Percentiles rank a stretch among this genome's conserved stretches.
Conservation (phyloP, 2,888 invertebrate genomes). For the Lasioglossum zephyrum region DNA sequence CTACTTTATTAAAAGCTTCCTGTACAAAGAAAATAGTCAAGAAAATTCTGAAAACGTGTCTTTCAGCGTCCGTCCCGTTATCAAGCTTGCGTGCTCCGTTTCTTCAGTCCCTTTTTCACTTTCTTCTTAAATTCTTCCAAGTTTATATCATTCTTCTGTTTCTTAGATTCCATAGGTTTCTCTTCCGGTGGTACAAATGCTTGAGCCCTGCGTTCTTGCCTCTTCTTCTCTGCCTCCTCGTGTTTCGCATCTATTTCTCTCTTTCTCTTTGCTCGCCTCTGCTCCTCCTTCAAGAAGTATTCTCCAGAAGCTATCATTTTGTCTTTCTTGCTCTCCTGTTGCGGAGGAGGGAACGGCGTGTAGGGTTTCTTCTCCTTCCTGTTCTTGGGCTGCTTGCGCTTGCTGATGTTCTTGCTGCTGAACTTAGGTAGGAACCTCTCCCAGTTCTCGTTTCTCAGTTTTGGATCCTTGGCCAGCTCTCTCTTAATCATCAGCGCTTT, state of each 20-base stretch:
- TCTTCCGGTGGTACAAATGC: constrained; percentile 94
- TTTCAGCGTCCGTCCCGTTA: neutral
- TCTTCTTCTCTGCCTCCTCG: constrained; percentile 89
- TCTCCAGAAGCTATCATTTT: constrained; percentile 97
- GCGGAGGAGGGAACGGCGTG: constrained; percentile 98
- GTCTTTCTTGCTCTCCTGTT: constrained; percentile 96
- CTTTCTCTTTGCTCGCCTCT: constrained; percentile 89
- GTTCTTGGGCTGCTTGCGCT: constrained; percentile 94
- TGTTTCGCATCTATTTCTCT: constrained; percentile 93
- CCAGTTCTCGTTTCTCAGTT: constrained; percentile 97
- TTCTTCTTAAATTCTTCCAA: constrained; percentile 91
- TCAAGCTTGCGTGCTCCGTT: constrained; percentile 44
- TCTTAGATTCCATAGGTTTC: constrained; percentile 73
- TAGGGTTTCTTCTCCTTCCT: constrained; percentile 96
- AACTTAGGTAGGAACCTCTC: constrained; percentile 98
- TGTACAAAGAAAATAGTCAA: constrained; percentile 38
- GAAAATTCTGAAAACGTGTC: neutral
- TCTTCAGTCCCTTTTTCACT: constrained; percentile 87
- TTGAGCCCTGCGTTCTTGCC: constrained; percentile 91
- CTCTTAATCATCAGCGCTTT: constrained; percentile 98
- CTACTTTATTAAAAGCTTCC: constrained; percentile 28
- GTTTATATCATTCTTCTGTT: constrained; percentile 86
- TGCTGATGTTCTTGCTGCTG: constrained; percentile 94
- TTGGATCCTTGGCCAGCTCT: constrained; percentile 97
- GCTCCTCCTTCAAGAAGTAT: constrained; percentile 96